These are phyloP conservation scores for Bombus fervidus DNA, from an alignment of 1,140 invertebrate species.

Conservation along the genomic window DNA sequence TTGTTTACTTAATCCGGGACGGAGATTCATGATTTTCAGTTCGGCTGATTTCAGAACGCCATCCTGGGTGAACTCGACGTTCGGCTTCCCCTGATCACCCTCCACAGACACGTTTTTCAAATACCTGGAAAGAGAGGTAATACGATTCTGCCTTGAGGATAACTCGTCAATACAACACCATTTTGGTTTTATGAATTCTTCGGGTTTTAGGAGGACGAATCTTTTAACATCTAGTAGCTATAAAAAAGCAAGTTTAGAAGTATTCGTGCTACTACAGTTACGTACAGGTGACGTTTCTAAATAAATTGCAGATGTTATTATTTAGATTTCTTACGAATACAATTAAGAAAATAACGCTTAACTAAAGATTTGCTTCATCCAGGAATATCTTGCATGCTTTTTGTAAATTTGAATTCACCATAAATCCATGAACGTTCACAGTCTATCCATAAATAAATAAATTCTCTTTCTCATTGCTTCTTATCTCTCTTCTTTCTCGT, in stretches of 20 bases:
- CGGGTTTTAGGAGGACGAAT: not conserved
- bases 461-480: not conserved
- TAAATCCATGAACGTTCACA: not conserved
- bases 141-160: not conserved
- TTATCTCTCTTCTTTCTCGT: not conserved
- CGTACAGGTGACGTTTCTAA: no score
- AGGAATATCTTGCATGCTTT: not conserved
- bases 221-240: not conserved
- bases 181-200: not conserved
- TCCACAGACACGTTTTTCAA: conserved; percentile 93
- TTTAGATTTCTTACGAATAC: not conserved
- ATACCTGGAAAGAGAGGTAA: conserved; percentile 83
- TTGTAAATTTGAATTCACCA: not conserved
- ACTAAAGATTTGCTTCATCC: not conserved
- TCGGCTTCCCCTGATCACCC: conserved; percentile 89
- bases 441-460: no score
- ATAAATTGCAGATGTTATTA: not conserved
- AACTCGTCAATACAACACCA: no score
- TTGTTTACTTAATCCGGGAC: conserved; percentile 89
- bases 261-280: no score
- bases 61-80: conserved; percentile 93
- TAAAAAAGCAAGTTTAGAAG: not conserved
- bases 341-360: not conserved
- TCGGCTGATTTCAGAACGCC: conserved; percentile 93
- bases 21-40: conserved; percentile 95